These are phyloP conservation scores for Ifrita kowaldi DNA, from an alignment of 2,113 vertebrate genomes.

Conservation along the genomic window DNA sequence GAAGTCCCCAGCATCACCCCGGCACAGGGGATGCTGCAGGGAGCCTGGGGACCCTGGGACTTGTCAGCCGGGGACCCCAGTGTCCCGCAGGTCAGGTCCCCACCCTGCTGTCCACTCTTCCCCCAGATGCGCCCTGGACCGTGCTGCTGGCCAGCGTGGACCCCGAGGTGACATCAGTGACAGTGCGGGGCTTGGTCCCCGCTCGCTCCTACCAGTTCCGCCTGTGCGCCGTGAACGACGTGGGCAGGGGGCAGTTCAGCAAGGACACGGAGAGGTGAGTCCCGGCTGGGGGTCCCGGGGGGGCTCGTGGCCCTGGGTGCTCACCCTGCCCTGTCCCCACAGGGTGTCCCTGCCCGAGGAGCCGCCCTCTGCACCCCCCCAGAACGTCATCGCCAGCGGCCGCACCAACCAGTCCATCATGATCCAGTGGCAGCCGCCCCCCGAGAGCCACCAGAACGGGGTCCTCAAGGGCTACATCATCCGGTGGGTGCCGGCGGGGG, in stretches of 20 bases:
- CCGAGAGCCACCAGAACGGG: slow-evolving; percentile 94
- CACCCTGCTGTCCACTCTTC: neutral
- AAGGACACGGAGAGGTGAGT: slow-evolving; percentile 92
- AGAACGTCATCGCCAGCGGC: slow-evolving; percentile 94
- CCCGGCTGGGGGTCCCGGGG: accelerated
- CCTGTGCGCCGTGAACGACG: slow-evolving; percentile 91
- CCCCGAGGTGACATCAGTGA: slow-evolving; percentile 80
- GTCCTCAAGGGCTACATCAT: slow-evolving; percentile 89
- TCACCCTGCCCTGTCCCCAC: neutral
- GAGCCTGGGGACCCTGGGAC: accelerated
- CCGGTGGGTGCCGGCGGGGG: slow-evolving; percentile 63
- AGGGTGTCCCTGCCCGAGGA: slow-evolving; percentile 94
- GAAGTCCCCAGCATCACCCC: accelerated
- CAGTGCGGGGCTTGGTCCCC: slow-evolving; percentile 86
- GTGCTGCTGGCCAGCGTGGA: slow-evolving; percentile 88
- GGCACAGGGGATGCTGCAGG: neutral
- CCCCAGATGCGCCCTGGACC: slow-evolving; percentile 90
- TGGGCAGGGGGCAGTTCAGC: slow-evolving; percentile 95
- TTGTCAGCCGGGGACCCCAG: accelerated
- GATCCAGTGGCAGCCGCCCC: slow-evolving; percentile 97
- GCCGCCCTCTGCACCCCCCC: slow-evolving; percentile 88
- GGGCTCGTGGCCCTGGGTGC: accelerated
- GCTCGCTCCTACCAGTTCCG: slow-evolving; percentile 96
- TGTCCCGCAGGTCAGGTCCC: neutral
- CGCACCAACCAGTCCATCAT: slow-evolving; percentile 98